Evolutionary conservation across 2,888 invertebrate genomes (phyloP), one percentile per base, ranked within the genome.

Genomic region (Brachyptera putata): DNA sequence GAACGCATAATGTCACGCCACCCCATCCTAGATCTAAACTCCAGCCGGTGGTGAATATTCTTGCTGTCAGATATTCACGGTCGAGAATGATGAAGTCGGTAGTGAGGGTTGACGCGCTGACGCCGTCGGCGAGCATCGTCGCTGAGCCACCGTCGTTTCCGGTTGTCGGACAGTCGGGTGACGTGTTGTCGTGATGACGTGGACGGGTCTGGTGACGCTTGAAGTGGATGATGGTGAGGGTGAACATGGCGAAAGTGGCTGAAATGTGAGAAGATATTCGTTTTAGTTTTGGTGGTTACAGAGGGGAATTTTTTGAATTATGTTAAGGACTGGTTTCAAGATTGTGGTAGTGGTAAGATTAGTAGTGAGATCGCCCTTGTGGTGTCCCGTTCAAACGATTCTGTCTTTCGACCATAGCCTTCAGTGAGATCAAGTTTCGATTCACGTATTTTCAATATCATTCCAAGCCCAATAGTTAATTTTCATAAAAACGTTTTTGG

Each of bases 181-280:
- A 7, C 26, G 57, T 0, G 77, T 76, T 9, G 70, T 69, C 85
- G 70, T 86, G 84, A 61, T 46, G 57, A 24, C 58, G 55, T 39
- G 72, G 63, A 62, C 71, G 1, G 84, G 84, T 41, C 73, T 88
- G 91, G 62, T 87, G 83, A 25, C 93, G 82, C 73, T 95, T 95
- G 77, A 91, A 91, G 77, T 95, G 92, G 72, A 95, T 93, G 73
- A 95, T 95, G 78, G 91, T 87, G 62, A 95, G 79, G 0, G 94
- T 91, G 77, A 95, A 95, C 67, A 93, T 82, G 22, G 93, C 91
- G 75, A 95, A 95, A 1, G 91, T 83, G 36, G 92, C 94, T 94
- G 81, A 72, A 71, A 30, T 30, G 30, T 30, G 30, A 30, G 30
- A 30, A 30, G 30, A 30, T 7, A 5, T 30, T 30, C 30, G 30